Percentiles rank a stretch among this genome's conserved stretches.
Conservation (phyloP, 2,113 vertebrate species). For the Xenopus borealis region DNA sequence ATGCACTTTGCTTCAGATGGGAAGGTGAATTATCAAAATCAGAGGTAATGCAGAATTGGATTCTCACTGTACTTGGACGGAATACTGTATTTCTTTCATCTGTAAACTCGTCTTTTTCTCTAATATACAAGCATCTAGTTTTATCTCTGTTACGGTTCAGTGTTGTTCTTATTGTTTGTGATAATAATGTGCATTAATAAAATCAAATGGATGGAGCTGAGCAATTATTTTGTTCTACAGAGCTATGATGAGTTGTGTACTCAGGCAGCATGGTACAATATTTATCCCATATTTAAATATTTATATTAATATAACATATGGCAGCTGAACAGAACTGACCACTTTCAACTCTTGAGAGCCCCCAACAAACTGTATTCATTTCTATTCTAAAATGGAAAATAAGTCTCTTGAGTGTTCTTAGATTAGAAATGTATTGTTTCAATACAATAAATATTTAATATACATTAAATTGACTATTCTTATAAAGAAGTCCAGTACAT, state of each 20-base stretch:
- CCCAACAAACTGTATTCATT: neutral
- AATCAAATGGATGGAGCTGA: neutral
- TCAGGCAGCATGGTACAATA: neutral
- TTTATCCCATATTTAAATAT: neutral
- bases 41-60: constrained; percentile 40
- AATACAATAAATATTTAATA: too few species aligned
- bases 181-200: constrained; percentile 35
- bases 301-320: too few species aligned
- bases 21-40: constrained; percentile 41
- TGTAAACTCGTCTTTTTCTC: constrained; percentile 31
- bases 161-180: neutral
- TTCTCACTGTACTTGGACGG: constrained; percentile 14
- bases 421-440: too few species aligned
- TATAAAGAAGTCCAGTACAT: too few species aligned
- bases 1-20: constrained; percentile 40
- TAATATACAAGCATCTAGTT: constrained; percentile 18
- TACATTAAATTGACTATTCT: too few species aligned
- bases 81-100: constrained; percentile 36
- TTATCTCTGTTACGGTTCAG: constrained; percentile 12
- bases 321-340: too few species aligned
- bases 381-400: too few species aligned
- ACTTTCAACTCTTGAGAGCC: neutral
- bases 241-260: neutral
- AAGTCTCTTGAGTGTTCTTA: too few species aligned
- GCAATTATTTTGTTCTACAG: neutral